phyloP scores from a whole-genome alignment of 1,140 invertebrate species.

The Lutraria rhynchaena region DNA sequence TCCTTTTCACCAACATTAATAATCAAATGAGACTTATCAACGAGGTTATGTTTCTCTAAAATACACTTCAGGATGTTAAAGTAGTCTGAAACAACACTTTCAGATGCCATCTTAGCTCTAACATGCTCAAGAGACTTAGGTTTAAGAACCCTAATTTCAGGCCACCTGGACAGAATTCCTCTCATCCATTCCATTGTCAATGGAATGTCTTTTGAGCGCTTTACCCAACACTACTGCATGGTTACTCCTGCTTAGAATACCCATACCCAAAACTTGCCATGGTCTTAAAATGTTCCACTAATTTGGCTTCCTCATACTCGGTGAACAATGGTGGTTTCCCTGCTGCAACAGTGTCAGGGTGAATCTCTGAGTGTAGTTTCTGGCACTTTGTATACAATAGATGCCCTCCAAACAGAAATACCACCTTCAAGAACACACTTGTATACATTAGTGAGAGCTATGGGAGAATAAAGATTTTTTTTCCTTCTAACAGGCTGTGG shows the following conservation, averaged over 20 bases:
- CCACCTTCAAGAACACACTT: not conserved
- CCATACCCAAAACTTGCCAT: slow-evolving; percentile 7
- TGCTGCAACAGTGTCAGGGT: not conserved
- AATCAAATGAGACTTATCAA: slow-evolving; percentile 61
- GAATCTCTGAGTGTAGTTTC: not conserved
- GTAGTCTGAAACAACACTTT: too few species aligned
- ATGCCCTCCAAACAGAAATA: not conserved
- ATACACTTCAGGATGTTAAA: too few species aligned
- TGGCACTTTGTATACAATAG: too few species aligned
- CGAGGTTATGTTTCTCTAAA: slow-evolving; percentile 53
- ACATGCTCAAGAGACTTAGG: too few species aligned
- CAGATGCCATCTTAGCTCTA: too few species aligned
- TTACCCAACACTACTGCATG: slow-evolving; percentile 5
- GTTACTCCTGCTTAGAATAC: slow-evolving; percentile 18
- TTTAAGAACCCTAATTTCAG: slow-evolving; percentile 3
- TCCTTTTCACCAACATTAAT: slow-evolving; percentile 58
- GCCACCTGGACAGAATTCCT: slow-evolving; percentile 48
- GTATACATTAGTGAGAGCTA: not conserved
- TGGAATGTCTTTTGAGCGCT: slow-evolving; percentile 6
- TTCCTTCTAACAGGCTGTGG: not conserved
- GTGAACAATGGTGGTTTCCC: slow-evolving; percentile 1
- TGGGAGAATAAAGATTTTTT: not conserved
- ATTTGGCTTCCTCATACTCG: too few species aligned
- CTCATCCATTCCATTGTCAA: slow-evolving; percentile 38
- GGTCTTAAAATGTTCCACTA: not conserved